These are phyloP conservation scores for Zaprionus taronus DNA, from an alignment of 1,140 invertebrate genomes.

Conservation along the genomic window DNA sequence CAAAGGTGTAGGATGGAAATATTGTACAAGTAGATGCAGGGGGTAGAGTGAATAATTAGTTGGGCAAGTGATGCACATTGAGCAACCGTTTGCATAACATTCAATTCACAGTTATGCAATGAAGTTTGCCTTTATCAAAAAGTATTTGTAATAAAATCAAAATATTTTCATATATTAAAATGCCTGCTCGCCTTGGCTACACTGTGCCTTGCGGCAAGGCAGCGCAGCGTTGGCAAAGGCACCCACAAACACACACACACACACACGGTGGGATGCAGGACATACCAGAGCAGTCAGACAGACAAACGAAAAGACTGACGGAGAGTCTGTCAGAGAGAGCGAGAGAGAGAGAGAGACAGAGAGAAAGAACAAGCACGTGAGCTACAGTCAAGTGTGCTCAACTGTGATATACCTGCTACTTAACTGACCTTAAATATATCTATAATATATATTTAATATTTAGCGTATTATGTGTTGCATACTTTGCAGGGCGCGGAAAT, in stretches of 20 bases:
- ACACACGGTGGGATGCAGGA: background rate
- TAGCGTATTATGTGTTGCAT: too few species aligned
- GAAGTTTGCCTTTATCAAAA: background rate
- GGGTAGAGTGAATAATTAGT: background rate
- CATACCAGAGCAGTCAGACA: conserved; percentile 3
- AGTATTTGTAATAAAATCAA: background rate
- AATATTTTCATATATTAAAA: background rate
- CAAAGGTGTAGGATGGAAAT: background rate
- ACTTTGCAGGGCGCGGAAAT: too few species aligned
- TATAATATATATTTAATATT: too few species aligned
- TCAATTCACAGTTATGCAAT: background rate
- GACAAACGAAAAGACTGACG: background rate
- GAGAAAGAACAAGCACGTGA: background rate
- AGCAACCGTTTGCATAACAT: too few species aligned
- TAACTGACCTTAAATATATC: too few species aligned
- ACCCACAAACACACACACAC: conserved; percentile 10
- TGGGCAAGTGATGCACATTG: too few species aligned
- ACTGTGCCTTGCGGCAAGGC: conserved; percentile 17
- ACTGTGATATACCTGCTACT: too few species aligned
- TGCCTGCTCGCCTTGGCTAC: background rate
- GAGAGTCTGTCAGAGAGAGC: background rate
- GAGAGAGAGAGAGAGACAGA: background rate
- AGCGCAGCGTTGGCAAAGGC: conserved; percentile 24
- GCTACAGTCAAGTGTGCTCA: conserved; percentile 14
- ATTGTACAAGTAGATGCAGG: background rate